Evolutionary conservation across 2,888 invertebrate species (phyloP).

Genomic region (Rambutsinella grinnellia): DNA sequence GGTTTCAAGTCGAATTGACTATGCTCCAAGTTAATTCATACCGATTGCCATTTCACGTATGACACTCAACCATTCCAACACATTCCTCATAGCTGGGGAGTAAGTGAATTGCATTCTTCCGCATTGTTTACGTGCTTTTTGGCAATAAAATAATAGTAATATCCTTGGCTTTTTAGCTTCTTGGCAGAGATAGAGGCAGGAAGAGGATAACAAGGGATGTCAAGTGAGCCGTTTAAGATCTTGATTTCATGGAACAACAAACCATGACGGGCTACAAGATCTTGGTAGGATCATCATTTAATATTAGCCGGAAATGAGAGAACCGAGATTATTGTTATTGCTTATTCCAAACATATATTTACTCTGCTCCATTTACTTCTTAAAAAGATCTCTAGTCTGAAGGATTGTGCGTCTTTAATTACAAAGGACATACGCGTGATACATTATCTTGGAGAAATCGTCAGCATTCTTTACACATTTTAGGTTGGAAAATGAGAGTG

Average conservation of each 20-base stretch:
- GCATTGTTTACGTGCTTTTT: slow-evolving; percentile 48
- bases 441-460: too few relatives aligned
- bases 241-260: slow-evolving; percentile 47
- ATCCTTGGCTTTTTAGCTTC: neutral
- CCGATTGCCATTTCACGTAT: slow-evolving; percentile 18
- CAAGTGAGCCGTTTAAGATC: slow-evolving; percentile 48
- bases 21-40: slow-evolving; percentile 27
- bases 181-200: neutral
- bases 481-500: too few relatives aligned
- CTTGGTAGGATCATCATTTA: too few relatives aligned
- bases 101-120: slow-evolving; percentile 35
- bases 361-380: too few relatives aligned
- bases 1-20: slow-evolving; percentile 19
- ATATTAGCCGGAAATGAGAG: too few relatives aligned
- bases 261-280: slow-evolving; percentile 33
- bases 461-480: too few relatives aligned
- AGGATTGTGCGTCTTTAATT: too few relatives aligned
- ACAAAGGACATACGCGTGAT: too few relatives aligned
- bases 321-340: too few relatives aligned
- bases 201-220: slow-evolving; percentile 42
- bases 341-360: too few relatives aligned
- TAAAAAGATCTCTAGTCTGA: too few relatives aligned
- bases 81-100: neutral
- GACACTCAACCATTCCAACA: slow-evolving; percentile 5
- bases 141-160: slow-evolving; percentile 23